A percentile compares a stretch with the other conserved stretches of the same genome.
phyloP scores from a whole-genome alignment of 2,113 vertebrate genomes.

The Beaufortia kweichowensis region DNA sequence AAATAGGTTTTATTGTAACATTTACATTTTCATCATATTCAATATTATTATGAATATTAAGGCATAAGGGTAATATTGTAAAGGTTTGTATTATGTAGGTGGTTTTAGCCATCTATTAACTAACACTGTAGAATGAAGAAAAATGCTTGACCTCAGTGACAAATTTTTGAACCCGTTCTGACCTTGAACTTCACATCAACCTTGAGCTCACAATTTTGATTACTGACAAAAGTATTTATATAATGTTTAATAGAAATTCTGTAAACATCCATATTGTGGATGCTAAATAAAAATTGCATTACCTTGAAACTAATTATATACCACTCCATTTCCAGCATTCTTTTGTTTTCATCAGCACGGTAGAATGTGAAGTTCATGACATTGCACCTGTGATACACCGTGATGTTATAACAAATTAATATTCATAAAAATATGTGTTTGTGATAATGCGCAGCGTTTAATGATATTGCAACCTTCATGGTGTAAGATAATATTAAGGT shows the following conservation, averaged over 20 bases:
- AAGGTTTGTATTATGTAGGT: neutral
- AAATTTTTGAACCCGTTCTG: neutral
- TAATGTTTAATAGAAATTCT: too few species aligned
- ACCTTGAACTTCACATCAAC: neutral
- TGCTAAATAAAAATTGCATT: neutral
- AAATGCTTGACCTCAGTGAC: neutral
- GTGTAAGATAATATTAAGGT: too few species aligned
- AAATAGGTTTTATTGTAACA: neutral
- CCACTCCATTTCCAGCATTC: slow-evolving; percentile 44
- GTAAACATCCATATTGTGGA: too few species aligned
- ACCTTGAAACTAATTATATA: neutral
- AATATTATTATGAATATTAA: neutral
- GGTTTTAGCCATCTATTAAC: too few species aligned
- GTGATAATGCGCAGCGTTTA: too few species aligned
- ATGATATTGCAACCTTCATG: too few species aligned
- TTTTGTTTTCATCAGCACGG: slow-evolving; percentile 39
- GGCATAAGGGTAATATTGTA: neutral
- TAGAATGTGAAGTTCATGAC: slow-evolving; percentile 44
- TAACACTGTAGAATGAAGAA: neutral
- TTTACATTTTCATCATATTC: neutral
- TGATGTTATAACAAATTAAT: too few species aligned
- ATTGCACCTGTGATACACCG: too few species aligned
- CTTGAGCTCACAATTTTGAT: neutral
- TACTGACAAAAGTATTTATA: neutral
- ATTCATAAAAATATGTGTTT: too few species aligned